Evolutionary conservation across 64 coral and sea anemone genomes (phyloP).

Genomic region (Porites australiensis): DNA sequence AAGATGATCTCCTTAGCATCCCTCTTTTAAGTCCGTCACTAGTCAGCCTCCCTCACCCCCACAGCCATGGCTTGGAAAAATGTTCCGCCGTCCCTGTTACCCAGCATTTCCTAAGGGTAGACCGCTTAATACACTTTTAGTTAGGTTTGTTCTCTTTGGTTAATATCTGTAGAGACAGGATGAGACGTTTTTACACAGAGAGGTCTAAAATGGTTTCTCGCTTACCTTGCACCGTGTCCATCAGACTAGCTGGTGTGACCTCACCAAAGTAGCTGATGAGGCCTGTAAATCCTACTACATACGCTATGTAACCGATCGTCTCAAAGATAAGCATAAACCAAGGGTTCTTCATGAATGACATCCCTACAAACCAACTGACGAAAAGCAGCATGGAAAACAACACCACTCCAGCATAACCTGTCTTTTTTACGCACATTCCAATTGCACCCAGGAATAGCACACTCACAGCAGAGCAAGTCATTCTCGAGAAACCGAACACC

Average conservation of each 20-base stretch:
- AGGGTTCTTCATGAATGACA: slow-evolving; percentile 36
- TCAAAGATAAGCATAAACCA: slow-evolving; percentile 51
- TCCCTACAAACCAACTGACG: not conserved
- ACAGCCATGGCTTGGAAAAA: no score
- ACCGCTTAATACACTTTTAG: no score
- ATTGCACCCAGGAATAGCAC: slow-evolving; percentile 13
- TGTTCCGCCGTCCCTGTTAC: no score
- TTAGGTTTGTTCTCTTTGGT: no score
- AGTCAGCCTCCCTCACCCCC: no score
- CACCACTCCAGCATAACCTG: slow-evolving; percentile 6
- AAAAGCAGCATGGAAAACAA: slow-evolving; percentile 38
- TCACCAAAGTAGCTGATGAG: slow-evolving; percentile 38
- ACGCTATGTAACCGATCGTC: slow-evolving; percentile 1
- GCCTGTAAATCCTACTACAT: slow-evolving; percentile 24
- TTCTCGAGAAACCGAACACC: slow-evolving; percentile 40
- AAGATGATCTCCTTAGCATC: no score
- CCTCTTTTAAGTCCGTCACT: no score
- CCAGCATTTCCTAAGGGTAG: no score
- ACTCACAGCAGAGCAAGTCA: slow-evolving; percentile 34
- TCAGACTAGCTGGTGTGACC: slow-evolving; percentile 33
- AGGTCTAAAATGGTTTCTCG: not conserved
- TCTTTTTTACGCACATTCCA: slow-evolving; percentile 3
- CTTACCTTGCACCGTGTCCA: slow-evolving; percentile 19
- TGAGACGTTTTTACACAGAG: not conserved
- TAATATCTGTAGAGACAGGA: no score